Conservation (phyloP, 2,888 invertebrate genomes). For the Vannuccia rotundouncinata region DNA sequence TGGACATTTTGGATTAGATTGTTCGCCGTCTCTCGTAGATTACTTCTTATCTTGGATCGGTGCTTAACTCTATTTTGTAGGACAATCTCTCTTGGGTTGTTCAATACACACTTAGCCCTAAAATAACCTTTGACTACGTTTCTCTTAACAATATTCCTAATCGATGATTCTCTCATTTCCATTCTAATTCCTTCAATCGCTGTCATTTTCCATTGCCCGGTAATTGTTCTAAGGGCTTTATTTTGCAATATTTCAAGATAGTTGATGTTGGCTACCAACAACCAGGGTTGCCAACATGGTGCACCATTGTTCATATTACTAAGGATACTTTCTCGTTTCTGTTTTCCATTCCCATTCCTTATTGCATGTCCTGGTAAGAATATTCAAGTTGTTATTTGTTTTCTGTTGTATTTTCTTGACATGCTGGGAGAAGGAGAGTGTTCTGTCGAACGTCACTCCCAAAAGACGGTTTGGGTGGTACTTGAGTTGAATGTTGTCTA, state of each 20-base stretch:
- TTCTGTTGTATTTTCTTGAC: not conserved
- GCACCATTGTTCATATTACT: not conserved
- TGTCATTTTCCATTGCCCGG: not conserved
- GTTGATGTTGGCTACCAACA: not conserved
- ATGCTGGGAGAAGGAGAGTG: not conserved
- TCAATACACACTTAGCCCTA: not conserved
- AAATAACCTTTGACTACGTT: not conserved
- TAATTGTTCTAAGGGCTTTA: not conserved
- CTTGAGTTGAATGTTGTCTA: not conserved
- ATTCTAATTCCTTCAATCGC: not conserved
- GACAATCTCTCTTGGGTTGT: not conserved
- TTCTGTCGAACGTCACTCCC: not conserved
- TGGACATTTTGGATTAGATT: not conserved
- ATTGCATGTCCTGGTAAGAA: not conserved
- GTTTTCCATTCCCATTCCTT: not conserved
- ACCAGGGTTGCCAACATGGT: not conserved
- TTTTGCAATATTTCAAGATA: not conserved
- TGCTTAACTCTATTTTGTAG: not conserved
- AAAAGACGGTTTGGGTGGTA: not conserved
- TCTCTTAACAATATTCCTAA: not conserved
- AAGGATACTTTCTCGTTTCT: not conserved
- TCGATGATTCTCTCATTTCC: not conserved
- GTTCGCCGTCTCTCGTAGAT: not conserved
- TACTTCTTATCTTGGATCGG: not conserved
- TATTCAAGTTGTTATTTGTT: not conserved